Conservation (phyloP, 1,140 invertebrate genomes). For the Eufriesea mexicana region DNA sequence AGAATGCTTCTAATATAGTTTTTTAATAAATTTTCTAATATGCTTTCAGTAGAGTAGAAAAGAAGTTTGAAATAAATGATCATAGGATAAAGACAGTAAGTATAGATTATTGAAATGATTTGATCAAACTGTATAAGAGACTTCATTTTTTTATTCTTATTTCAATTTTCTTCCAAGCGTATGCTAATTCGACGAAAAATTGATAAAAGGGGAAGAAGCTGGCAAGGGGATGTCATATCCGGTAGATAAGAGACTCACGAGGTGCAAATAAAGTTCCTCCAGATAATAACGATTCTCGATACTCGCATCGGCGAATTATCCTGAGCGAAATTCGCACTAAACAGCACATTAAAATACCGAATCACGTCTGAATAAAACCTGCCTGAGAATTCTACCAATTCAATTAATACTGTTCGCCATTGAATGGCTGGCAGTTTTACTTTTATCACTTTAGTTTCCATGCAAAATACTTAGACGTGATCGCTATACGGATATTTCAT, state of each 20-base stretch:
- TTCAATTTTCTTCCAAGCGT: neutral
- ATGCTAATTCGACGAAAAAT: neutral
- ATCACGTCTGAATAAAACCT: constrained; percentile 2
- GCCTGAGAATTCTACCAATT: neutral
- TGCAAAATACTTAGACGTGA: neutral
- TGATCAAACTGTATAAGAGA: neutral
- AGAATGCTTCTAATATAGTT: too few relatives aligned
- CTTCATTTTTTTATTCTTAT: neutral
- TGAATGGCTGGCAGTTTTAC: neutral
- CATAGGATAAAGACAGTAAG: too few relatives aligned
- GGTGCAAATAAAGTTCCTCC: neutral
- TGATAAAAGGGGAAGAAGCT: neutral
- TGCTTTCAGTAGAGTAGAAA: too few relatives aligned
- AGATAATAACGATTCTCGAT: constrained; percentile 16
- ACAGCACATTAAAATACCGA: neutral
- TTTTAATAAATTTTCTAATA: neutral
- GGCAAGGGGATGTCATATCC: constrained; percentile 16
- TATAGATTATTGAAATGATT: neutral
- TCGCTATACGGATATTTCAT: neutral
- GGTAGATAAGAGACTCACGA: neutral
- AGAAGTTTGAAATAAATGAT: neutral
- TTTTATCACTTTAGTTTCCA: constrained; percentile 1
- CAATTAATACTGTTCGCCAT: neutral
- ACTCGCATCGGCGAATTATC: neutral
- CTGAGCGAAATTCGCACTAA: neutral